These are phyloP conservation scores for Sus scrofa DNA, from an alignment of 2,113 vertebrate species.

Conservation along the genomic window T2T-Sscrofa CM000813.6:1557501-1558000, in stretches of 20 bases:
- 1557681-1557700: background rate
- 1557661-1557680: background rate
- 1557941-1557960: background rate
- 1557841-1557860: too few relatives aligned
- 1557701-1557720: background rate
- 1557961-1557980: accelerated
- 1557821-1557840: background rate
- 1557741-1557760: accelerated
- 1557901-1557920: background rate
- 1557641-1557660: background rate
- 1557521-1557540: accelerated
- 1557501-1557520: accelerated
- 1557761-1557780: accelerated
- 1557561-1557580: background rate
- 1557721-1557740: accelerated
- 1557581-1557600: background rate
- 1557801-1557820: background rate
- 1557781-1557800: too few relatives aligned
- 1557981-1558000: too few relatives aligned
- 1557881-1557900: accelerated
- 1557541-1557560: background rate
- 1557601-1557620: background rate
- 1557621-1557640: background rate
- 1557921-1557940: too few relatives aligned
- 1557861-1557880: accelerated